Evolutionary conservation across 1,140 invertebrate genomes (phyloP), one percentile per base, ranked within the genome.

Genomic region (Dolichoris vasculosae): DNA sequence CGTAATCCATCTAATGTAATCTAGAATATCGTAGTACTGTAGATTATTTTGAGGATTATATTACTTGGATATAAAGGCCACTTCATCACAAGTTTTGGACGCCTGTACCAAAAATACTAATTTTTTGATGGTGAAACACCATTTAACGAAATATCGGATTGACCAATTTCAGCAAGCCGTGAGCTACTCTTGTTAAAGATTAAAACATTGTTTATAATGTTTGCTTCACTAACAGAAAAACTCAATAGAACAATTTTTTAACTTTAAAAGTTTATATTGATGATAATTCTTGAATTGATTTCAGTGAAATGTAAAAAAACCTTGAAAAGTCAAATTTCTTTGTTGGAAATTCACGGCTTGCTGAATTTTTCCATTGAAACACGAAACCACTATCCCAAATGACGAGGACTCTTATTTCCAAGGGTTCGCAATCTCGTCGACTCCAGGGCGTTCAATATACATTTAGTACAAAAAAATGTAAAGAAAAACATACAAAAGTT

Each of bases 401-500:
- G 8, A 40, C 69, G 40, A 40, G 64, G 43, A 20, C 43, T 13
- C 46, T 46, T 30, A 13, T 11, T 69, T 67, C 2, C 13, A 13
- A 67, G 30, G 40, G 30, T 9, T 6, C 23, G 30, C 3, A 32
- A 26, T 38, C 75, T 67, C 73, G 43, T 64, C 40, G 48, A 75
- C 43, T 38, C 55, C 64, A 67, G 40, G 67, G 77, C 30, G 23
- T 30, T 79, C 69, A 46, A 48, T 81, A 75, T 85, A 69, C 69
- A 85, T 81, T 81, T 80, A 85, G 84, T 85, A 85, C 84, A 85
- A 81, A 85, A 43, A 76, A 32, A 51, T 46, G 55, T 64, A 35
- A 32, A 64, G 55, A 64, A 64, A 64, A 55, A 64, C 26, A 64
- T 46, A 77, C 35, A 64, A 6, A 64, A 79, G 76, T 78, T 84